A percentile compares a stretch with the other conserved stretches of the same genome.
Evolutionary conservation across 2,797 vertebrate genomes (phyloP).

Genomic region (Saxicola maurus): DNA sequence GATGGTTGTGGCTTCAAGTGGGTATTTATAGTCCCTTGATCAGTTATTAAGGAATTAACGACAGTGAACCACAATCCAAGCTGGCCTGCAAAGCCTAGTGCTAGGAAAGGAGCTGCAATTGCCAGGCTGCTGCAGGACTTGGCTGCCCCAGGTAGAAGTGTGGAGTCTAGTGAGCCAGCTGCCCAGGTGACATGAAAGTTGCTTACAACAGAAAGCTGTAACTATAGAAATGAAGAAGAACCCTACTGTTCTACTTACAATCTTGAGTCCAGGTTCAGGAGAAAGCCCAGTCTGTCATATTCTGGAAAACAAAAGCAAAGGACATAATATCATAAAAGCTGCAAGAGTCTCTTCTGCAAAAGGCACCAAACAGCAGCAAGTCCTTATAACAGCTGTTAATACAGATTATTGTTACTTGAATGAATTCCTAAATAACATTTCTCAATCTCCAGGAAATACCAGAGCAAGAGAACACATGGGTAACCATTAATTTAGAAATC

Average conservation of each 20-base stretch:
- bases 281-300: constrained; percentile 92
- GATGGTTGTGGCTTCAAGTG: neutral
- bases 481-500: neutral
- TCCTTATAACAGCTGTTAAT: neutral
- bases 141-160: neutral
- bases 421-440: neutral
- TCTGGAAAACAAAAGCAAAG: constrained; percentile 78
- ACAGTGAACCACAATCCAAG: neutral
- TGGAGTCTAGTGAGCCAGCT: neutral
- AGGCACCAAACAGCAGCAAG: neutral
- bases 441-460: neutral
- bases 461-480: neutral
- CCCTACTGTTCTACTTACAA: constrained; percentile 81
- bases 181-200: neutral
- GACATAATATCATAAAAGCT: constrained; percentile 26
- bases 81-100: neutral
- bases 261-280: constrained; percentile 89
- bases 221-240: neutral
- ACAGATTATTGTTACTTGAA: neutral
- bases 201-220: neutral
- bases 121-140: neutral
- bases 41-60: constrained; percentile 2
- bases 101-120: neutral
- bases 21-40: neutral
- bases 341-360: neutral